phyloP scores from a whole-genome alignment of 2,888 invertebrate genomes.

The Volucella zonaria region DNA sequence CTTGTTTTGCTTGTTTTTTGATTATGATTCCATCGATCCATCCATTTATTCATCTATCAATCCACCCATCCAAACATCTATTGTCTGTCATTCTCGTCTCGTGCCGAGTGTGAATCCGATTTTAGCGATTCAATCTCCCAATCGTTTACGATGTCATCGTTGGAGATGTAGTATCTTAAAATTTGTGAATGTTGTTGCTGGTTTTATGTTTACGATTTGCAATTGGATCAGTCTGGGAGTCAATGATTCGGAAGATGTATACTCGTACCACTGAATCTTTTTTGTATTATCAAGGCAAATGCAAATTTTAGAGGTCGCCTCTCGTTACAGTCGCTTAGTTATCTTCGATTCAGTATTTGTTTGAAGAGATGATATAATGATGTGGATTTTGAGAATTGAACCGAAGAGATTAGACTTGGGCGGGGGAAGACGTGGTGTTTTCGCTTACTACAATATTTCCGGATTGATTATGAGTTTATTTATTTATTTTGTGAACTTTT shows the following conservation, averaged over 20 bases:
- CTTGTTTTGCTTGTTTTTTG: neutral
- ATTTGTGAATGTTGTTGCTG: neutral
- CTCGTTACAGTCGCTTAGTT: conserved; percentile 15
- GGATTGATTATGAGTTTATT: conserved; percentile 7
- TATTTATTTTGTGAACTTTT: neutral
- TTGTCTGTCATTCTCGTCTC: too few relatives aligned
- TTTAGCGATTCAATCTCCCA: conserved; percentile 26
- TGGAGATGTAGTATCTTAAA: neutral
- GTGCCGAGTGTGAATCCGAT: neutral
- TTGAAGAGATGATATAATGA: conserved; percentile 17
- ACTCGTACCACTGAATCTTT: conserved; percentile 1
- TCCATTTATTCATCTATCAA: conserved; percentile 10
- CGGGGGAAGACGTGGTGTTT: neutral
- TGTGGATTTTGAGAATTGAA: neutral
- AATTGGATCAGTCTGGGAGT: neutral
- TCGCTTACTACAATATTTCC: conserved; percentile 6
- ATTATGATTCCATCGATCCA: neutral
- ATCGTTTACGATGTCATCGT: conserved; percentile 10
- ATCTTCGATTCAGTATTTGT: conserved; percentile 12
- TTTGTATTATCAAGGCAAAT: conserved; percentile 46
- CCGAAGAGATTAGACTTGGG: neutral
- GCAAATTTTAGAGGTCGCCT: conserved; percentile 37
- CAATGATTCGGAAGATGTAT: conserved; percentile 27
- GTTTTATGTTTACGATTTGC: conserved; percentile 8
- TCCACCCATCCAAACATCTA: too few relatives aligned